phyloP scores from a whole-genome alignment of 2,888 invertebrate species.

The Pammene fasciana region DNA sequence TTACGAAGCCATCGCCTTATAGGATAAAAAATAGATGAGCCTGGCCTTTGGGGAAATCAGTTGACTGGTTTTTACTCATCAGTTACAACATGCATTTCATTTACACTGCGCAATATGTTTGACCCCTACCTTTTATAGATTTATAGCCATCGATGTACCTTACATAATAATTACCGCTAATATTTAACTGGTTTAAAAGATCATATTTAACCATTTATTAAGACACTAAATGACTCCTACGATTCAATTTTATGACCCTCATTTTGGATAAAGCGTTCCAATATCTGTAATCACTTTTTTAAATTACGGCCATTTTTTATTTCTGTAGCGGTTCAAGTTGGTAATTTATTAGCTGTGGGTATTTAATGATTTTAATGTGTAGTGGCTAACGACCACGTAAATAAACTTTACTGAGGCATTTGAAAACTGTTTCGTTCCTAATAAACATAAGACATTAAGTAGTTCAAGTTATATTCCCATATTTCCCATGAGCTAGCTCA shows the following conservation, averaged over 20 bases:
- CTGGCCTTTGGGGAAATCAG: constrained; percentile 44
- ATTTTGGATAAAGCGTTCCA: constrained; percentile 31
- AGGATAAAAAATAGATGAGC: constrained; percentile 33
- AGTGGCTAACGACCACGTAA: not conserved
- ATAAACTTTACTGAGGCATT: constrained; percentile 7
- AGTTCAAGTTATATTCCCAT: too few species aligned
- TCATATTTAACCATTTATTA: constrained; percentile 32
- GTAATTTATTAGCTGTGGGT: constrained; percentile 23
- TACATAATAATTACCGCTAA: constrained; percentile 44
- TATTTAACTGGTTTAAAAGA: constrained; percentile 22
- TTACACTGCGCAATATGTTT: constrained; percentile 52
- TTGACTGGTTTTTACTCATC: constrained; percentile 58
- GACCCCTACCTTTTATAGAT: constrained; percentile 65
- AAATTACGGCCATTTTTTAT: constrained; percentile 30
- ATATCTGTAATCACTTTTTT: constrained; percentile 25
- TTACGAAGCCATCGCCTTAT: constrained; percentile 4
- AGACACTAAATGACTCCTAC: constrained; percentile 37
- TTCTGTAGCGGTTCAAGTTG: constrained; percentile 11
- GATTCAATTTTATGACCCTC: constrained; percentile 34
- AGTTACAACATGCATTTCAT: constrained; percentile 54
- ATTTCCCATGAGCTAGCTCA: too few species aligned
- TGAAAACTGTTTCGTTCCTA: not conserved
- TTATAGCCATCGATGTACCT: constrained; percentile 50
- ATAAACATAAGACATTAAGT: too few species aligned
- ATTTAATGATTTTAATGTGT: constrained; percentile 22